phyloP scores from a whole-genome alignment of 1,140 invertebrate species.

The Coboldia fuscipes region DNA sequence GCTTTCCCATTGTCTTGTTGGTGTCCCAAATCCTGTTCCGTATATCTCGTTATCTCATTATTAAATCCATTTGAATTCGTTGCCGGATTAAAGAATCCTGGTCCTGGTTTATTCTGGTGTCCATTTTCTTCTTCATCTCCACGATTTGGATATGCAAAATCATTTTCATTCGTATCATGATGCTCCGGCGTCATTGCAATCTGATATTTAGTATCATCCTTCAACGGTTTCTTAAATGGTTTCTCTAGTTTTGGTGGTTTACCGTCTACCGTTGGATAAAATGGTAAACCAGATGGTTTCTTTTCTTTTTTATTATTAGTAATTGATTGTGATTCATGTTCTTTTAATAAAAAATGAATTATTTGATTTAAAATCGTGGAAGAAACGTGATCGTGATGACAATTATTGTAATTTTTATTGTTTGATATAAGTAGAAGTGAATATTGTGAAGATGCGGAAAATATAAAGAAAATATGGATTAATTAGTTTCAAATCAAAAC shows the following conservation, averaged over 20 bases:
- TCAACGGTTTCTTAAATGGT: conserved; percentile 2
- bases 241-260: conserved; percentile 15
- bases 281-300: too few relatives aligned
- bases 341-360: too few relatives aligned
- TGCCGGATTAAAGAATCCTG: conserved; percentile 20
- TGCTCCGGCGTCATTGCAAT: neutral
- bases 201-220: conserved; percentile 2
- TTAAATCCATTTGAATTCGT: conserved; percentile 11
- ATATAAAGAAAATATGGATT: too few relatives aligned
- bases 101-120: conserved; percentile 4
- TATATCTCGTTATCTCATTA: conserved; percentile 7
- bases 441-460: too few relatives aligned
- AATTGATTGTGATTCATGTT: too few relatives aligned
- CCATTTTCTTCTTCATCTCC: neutral
- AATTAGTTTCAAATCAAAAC: too few relatives aligned
- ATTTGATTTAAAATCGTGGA: too few relatives aligned
- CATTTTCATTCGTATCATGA: neutral
- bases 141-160: neutral
- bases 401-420: too few relatives aligned
- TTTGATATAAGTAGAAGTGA: too few relatives aligned
- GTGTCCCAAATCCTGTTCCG: conserved; percentile 5
- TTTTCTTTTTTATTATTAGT: too few relatives aligned
- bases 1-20: conserved; percentile 4
- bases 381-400: too few relatives aligned
- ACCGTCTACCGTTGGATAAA: conserved; percentile 19